A percentile compares a stretch with the other conserved stretches of the same genome.
Evolutionary conservation across 2,797 vertebrate genomes (phyloP).

Genomic region (Dryobates pubescens): DNA sequence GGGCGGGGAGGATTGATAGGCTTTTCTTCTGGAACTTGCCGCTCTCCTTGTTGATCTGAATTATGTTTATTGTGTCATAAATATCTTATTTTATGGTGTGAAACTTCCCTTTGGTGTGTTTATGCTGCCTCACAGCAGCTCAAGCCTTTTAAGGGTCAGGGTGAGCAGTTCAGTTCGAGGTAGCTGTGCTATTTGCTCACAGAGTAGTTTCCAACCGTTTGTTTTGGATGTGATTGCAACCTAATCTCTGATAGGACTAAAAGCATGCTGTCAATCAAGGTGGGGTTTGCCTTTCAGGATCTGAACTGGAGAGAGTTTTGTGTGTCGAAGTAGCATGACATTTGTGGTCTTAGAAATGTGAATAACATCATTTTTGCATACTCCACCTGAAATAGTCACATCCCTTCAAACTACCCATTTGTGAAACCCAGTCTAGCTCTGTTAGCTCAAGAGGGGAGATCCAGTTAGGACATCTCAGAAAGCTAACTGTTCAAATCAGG

Average conservation of each 20-base stretch:
- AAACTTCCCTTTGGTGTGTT: background rate
- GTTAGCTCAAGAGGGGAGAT: background rate
- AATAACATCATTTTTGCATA: background rate
- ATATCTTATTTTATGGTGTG: background rate
- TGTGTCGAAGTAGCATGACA: background rate
- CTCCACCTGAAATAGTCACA: background rate
- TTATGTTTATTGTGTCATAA: slow-evolving; percentile 16
- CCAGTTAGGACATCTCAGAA: background rate
- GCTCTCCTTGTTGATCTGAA: slow-evolving; percentile 24
- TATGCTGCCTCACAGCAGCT: background rate
- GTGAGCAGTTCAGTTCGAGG: slow-evolving; percentile 4
- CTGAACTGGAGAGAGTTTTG: background rate
- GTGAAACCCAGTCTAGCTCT: background rate
- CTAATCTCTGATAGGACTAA: background rate
- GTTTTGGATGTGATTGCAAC: background rate
- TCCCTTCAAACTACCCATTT: background rate
- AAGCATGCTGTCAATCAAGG: background rate
- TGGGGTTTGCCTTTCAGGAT: background rate
- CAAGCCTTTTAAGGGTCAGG: background rate
- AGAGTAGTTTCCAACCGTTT: background rate
- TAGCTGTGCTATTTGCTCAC: background rate
- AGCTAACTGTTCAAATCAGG: background rate
- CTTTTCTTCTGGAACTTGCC: slow-evolving; percentile 19
- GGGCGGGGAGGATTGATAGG: background rate
- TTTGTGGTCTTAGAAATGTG: background rate